These are phyloP conservation scores for Nesogale talazaci DNA, from an alignment of 2,113 vertebrate genomes.

Conservation along the genomic window DNA sequence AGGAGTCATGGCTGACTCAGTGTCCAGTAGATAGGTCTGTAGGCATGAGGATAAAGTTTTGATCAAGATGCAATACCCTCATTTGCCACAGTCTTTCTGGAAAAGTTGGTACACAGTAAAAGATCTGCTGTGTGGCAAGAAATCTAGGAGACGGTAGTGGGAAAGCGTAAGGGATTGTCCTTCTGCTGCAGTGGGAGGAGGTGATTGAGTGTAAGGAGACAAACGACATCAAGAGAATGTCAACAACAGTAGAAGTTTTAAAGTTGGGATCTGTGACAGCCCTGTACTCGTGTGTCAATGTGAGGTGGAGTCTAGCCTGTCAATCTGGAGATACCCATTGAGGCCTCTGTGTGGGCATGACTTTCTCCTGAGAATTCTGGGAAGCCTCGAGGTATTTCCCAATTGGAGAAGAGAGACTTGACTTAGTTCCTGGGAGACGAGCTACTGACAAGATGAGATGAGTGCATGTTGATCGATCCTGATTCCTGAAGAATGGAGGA, in stretches of 20 bases:
- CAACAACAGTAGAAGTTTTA: not conserved
- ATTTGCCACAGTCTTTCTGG: not conserved
- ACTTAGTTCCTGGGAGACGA: too few relatives aligned
- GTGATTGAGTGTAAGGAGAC: not conserved
- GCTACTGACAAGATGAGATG: too few relatives aligned
- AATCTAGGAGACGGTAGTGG: not conserved
- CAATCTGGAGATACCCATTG: too few relatives aligned
- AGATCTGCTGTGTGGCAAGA: not conserved
- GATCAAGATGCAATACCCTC: not conserved
- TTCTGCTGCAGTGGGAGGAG: not conserved
- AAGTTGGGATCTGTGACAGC: not conserved
- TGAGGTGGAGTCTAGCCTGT: too few relatives aligned
- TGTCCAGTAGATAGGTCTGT: not conserved
- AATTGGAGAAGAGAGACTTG: too few relatives aligned
- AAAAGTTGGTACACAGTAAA: not conserved
- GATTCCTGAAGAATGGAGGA: too few relatives aligned
- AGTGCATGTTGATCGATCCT: too few relatives aligned
- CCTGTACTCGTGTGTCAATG: too few relatives aligned
- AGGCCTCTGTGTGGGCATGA: too few relatives aligned
- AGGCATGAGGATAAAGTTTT: not conserved
- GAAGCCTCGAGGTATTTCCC: too few relatives aligned
- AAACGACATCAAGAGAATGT: accelerated
- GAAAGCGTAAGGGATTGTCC: not conserved
- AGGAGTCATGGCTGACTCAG: too few relatives aligned
- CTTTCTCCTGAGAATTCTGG: too few relatives aligned